Evolutionary conservation across 1,140 invertebrate genomes (phyloP), one percentile per base, ranked within the genome.

Genomic region (Arctopsyche grandis): DNA sequence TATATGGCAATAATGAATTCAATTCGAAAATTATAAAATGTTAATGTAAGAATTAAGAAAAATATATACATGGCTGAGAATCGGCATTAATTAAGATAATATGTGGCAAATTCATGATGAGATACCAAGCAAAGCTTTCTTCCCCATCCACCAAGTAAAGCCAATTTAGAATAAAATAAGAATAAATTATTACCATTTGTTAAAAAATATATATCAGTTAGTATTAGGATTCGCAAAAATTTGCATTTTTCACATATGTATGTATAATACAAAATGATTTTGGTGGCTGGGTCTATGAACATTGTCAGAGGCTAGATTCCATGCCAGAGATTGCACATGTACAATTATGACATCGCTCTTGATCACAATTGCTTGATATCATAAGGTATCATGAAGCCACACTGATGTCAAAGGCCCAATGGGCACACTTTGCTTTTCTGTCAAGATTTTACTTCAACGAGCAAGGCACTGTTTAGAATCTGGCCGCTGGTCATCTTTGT

Each of bases 121-220:
- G 88, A 89, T 89, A 89, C 88, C 88, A 89, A 89, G 88, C 88
- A 88, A 89, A 89, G 88, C 87, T 87, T 86, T 87, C 86, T 87
- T 86, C 87, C 87, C 88, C 88, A 89, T 85, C 87, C 88, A 89
- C 88, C 88, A 88, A 88, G 87, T 77, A 76, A 24, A 77, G 56
- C 19, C 21, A 44, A 69, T 79, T 60, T 81, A 16, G 71, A 71
- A 48, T 71, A 38, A 66, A 66, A 22, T 9, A 66, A 22, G 22
- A 26, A 26, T 26, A 66, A 66, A 66, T 14, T 66, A 66, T 60
- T 24, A 24, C 22, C 24, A 24, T 66, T 66, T 24, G 63, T 66
- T 66, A 66, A 66, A 26, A 38, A 38, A 38, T 38, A 38, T 38
- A 46, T 79, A 38, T 73, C n/a, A 73, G 77, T 79, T 79, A 79